phyloP scores from a whole-genome alignment of 2,113 vertebrate genomes.

The Murina feae region DNA sequence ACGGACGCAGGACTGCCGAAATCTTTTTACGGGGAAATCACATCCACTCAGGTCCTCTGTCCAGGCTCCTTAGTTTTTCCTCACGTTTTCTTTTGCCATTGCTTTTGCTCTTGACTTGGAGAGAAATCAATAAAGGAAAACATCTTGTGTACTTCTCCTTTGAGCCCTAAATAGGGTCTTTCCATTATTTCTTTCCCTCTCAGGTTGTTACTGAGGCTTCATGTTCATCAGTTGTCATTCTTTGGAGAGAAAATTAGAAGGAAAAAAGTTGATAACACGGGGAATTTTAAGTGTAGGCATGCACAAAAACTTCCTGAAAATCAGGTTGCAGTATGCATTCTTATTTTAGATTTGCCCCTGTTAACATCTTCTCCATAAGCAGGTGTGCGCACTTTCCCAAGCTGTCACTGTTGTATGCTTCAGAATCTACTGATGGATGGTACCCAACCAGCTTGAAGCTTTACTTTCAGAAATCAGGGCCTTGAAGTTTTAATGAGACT shows the following conservation, averaged over 20 bases:
- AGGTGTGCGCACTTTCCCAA: slow-evolving; percentile 83
- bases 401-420: slow-evolving; percentile 81
- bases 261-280: slow-evolving; percentile 75
- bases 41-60: background rate
- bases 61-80: background rate
- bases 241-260: slow-evolving; percentile 71
- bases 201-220: slow-evolving; percentile 59
- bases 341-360: slow-evolving; percentile 83
- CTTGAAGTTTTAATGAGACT: slow-evolving; percentile 78
- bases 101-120: slow-evolving; percentile 51
- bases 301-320: slow-evolving; percentile 80
- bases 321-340: slow-evolving; percentile 78
- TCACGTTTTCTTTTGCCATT: slow-evolving; percentile 37
- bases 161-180: slow-evolving; percentile 59
- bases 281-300: slow-evolving; percentile 80
- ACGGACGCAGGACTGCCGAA: background rate
- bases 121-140: slow-evolving; percentile 70
- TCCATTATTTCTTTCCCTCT: slow-evolving; percentile 64
- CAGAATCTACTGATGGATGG: slow-evolving; percentile 79
- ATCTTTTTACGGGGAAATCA: background rate
- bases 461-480: slow-evolving; percentile 74
- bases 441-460: slow-evolving; percentile 75
- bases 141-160: slow-evolving; percentile 70
- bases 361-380: slow-evolving; percentile 83
- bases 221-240: slow-evolving; percentile 71